Base-by-base conservation (phyloP, 1,140 invertebrate species). In the Brachionus sp. region DNA sequence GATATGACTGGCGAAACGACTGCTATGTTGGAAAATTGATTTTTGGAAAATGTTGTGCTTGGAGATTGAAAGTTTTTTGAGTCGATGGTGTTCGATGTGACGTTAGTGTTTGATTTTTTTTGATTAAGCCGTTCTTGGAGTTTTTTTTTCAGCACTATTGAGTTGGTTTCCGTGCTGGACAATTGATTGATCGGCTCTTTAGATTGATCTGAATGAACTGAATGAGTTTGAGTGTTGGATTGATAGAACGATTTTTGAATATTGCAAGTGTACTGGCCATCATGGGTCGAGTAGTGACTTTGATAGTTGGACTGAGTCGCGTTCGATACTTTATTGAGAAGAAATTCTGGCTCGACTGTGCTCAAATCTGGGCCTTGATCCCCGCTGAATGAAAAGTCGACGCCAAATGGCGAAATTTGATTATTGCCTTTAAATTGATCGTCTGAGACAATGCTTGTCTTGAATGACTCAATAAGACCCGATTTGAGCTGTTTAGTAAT, bases 401-500 rank as follows among this genome's bases (percentile, higher is more conserved):
- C 9, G 50, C 39, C 39, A 3, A 29, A 29, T 1, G 50, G 0
- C 16, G 50, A 57, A 23, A 19, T 2, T 9, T 57, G n/a, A 57
- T 57, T 57, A 4, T 57, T 19, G 16, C 0, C 5, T 9, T 7
- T 19, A 19, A 57, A 12, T 13, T 66, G 64, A 66, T 12, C n/a
- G n/a, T n/a, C 10, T 12, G 44, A 16, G 16, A 57, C 23, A 1
- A 16, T 16, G 10, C n/a, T 37, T 10, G n/a, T 9, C 50, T 78
- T 78, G 13, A 80, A 80, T 2, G 77, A 80, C 19, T 80, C 77
- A 25, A 80, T 29, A 2, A 80, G 33, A 25, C 35, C 77, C 2
- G 50, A 62, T 62, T 80, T 80, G 16, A 80, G 77, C 3, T 23
- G 29, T 66, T 80, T 80, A 10, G 77, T 62, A 13, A 80, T 80